phyloP scores from a whole-genome alignment of 2,113 vertebrate genomes.

The Penelope pileata region DNA sequence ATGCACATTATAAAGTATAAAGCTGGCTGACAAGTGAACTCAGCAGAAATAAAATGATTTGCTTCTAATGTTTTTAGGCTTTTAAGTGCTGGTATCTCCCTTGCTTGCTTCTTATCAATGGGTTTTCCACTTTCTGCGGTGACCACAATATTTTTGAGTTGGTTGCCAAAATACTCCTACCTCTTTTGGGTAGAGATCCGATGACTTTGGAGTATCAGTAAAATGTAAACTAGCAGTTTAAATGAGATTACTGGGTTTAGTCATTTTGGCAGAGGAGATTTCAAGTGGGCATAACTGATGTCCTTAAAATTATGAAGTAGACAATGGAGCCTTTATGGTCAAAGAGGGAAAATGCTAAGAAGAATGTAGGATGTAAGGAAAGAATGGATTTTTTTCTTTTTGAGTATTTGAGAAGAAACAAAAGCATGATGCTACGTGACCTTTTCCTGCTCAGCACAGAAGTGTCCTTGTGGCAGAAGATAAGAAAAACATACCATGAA shows the following conservation, averaged over 20 bases:
- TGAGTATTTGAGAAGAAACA: neutral
- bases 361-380: neutral
- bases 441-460: neutral
- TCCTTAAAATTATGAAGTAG: neutral
- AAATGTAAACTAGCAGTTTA: constrained; percentile 37
- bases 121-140: neutral
- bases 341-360: neutral
- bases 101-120: neutral
- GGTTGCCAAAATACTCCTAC: neutral
- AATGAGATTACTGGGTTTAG: constrained; percentile 24
- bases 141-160: neutral
- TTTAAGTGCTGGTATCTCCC: neutral
- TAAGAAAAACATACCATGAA: neutral
- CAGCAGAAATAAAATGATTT: constrained; percentile 17
- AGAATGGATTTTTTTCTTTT: neutral
- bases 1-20: neutral
- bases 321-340: neutral
- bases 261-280: neutral
- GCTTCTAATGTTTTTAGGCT: neutral
- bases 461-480: neutral
- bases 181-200: neutral
- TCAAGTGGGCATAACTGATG: neutral
- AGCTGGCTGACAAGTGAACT: neutral
- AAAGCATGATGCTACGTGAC: neutral
- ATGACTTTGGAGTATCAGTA: neutral